Base-by-base conservation (phyloP, 2,797 vertebrate genomes). In the Hipposideros larvatus region DNA sequence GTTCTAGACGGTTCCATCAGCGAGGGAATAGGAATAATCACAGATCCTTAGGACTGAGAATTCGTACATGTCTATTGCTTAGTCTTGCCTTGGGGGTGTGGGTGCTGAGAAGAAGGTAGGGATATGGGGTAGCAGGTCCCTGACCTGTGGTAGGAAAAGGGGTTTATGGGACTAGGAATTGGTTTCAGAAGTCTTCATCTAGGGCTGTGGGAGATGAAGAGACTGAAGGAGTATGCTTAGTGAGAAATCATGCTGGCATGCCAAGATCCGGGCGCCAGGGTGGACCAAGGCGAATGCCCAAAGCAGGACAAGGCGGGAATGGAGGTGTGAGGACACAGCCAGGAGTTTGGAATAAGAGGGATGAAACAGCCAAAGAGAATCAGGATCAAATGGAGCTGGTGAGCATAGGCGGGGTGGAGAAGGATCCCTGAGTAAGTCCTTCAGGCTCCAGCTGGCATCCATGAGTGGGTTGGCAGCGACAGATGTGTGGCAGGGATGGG, bases 101-200 rank as follows among this genome's bases (percentile, higher is more conserved):
- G 63, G 26, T 11, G 0, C 21, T 34, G 41, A 43, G 21, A 13
- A 41, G 82, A 26, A 18, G 57, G 24, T 9, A 13, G 63, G 34
- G 19, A 2, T 13, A 3, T 0, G 1, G 43, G 71, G 9, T 11
- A 43, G 37, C 51, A 28, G 71, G 46, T 10, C 34, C 13, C 0
- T 16, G 43, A 78, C 19, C 46, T 26, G 15, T 59, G 48, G 71
- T 24, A 34, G 82, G 4, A 51, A 86, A 31, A 41, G 51, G 34
- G 11, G 9, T 70, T 61, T 28, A 5, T 7, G 22, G 37, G 37
- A 4, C 11, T 46, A 31, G 48, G 9, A 48, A 43, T n/a, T 2
- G 63, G 68, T 66, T 13, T 0, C 1, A 0, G 41, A 34, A 22
- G 86, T 31, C 73, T 37, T 18, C 26, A 16, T 26, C 16, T 4